Percentiles rank a stretch among this genome's conserved stretches.
Conservation (phyloP, 2,113 vertebrate species). For the Hypanus sabinus region DNA sequence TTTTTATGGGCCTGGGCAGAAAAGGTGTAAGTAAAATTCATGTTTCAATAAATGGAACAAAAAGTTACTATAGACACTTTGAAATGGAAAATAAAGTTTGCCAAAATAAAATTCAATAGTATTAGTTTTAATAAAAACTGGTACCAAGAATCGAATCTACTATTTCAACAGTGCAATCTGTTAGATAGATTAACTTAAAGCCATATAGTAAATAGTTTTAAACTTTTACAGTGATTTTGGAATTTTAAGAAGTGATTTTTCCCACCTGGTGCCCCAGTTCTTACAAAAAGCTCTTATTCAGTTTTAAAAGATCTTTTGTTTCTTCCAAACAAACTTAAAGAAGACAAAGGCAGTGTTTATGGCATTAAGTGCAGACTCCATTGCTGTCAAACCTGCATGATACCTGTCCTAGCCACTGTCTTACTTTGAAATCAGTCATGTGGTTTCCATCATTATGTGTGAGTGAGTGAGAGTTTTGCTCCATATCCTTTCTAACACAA, state of each 20-base stretch:
- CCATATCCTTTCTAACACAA: neutral
- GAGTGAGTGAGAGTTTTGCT: neutral
- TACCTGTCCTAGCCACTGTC: neutral
- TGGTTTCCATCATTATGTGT: neutral
- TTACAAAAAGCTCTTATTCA: neutral
- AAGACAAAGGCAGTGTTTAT: neutral
- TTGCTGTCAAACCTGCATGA: no score
- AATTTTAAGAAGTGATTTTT: no score
- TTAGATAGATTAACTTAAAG: neutral
- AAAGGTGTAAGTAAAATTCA: neutral
- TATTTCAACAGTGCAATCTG: neutral
- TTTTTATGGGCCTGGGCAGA: neutral
- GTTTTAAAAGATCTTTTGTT: neutral
- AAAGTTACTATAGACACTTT: neutral
- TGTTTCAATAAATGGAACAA: neutral
- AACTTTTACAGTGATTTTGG: neutral
- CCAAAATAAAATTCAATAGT: neutral
- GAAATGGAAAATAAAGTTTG: neutral
- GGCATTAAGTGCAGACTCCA: neutral
- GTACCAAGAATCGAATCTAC: neutral
- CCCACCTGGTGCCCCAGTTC: no score
- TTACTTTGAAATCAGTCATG: neutral
- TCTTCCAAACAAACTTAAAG: neutral
- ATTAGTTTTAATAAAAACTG: neutral
- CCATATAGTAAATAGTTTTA: neutral